Evolutionary conservation across 1,140 invertebrate species (phyloP).

Genomic region (Diachasma alloeum): DNA sequence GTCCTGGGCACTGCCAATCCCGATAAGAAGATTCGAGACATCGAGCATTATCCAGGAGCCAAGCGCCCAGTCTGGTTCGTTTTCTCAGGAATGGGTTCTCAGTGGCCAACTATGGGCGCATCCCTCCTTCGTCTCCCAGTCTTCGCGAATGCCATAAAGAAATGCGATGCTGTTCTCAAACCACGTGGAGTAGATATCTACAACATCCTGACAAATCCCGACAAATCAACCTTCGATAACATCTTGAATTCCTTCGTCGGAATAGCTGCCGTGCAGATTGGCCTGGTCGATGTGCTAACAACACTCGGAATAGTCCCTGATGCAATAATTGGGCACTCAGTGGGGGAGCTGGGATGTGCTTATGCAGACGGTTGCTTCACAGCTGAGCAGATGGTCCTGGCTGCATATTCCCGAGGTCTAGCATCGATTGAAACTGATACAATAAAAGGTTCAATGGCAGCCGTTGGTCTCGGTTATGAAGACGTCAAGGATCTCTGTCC

Average conservation of each 20-base stretch:
- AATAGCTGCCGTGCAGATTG: constrained; percentile 86
- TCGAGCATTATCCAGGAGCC: constrained; percentile 69
- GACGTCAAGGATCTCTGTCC: constrained; percentile 65
- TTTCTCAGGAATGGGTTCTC: constrained; percentile 91
- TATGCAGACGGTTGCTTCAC: constrained; percentile 86
- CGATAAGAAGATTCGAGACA: constrained; percentile 58
- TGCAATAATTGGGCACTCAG: constrained; percentile 82
- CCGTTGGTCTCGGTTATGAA: constrained; percentile 74
- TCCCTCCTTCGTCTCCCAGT: constrained; percentile 70
- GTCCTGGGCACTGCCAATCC: constrained; percentile 59
- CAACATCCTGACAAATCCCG: constrained; percentile 78
- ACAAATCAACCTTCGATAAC: constrained; percentile 81
- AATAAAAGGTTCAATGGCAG: constrained; percentile 84
- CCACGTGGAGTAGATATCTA: constrained; percentile 82
- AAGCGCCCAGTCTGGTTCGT: constrained; percentile 84
- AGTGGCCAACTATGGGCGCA: constrained; percentile 85
- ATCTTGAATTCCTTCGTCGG: constrained; percentile 89
- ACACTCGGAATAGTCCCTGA: constrained; percentile 74
- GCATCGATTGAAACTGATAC: constrained; percentile 83
- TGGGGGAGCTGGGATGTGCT: constrained; percentile 81
- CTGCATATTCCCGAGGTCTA: constrained; percentile 84
- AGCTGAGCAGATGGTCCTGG: constrained; percentile 79
- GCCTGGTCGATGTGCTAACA: constrained; percentile 76
- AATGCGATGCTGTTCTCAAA: constrained; percentile 76
- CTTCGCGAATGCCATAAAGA: constrained; percentile 71